phyloP scores from a whole-genome alignment of 2,888 invertebrate genomes.

The Brachypterus glaber region DNA sequence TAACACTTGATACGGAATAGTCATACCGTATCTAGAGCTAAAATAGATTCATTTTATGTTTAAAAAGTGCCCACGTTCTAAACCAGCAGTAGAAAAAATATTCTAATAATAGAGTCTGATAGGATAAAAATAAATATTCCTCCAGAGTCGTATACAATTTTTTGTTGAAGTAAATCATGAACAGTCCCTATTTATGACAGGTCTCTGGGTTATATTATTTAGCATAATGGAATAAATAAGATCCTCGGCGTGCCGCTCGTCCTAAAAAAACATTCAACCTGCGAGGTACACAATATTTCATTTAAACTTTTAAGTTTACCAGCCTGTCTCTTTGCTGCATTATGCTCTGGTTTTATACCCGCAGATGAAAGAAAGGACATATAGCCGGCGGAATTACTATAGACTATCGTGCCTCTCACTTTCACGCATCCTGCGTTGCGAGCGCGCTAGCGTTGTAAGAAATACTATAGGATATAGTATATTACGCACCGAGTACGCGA shows the following conservation, averaged over 20 bases:
- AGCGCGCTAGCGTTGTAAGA: no score
- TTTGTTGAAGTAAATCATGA: constrained; percentile 26
- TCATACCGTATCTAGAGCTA: no score
- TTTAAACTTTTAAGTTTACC: constrained; percentile 16
- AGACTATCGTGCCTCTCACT: no score
- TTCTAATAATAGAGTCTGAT: neutral
- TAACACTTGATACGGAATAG: no score
- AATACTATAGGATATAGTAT: no score
- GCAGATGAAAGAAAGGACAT: neutral
- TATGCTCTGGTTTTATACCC: no score
- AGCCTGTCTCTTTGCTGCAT: neutral
- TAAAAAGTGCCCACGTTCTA: no score
- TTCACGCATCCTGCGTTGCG: no score
- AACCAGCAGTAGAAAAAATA: neutral
- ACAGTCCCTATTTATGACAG: constrained; percentile 30
- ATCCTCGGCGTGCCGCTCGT: constrained; percentile 19
- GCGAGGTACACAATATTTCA: constrained; percentile 26
- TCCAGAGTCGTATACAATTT: neutral
- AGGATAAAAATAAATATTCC: neutral
- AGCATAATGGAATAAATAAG: constrained; percentile 29
- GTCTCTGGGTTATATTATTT: constrained; percentile 28
- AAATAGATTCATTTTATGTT: no score
- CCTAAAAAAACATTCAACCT: constrained; percentile 24
- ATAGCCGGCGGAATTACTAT: no score
- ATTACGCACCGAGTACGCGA: no score